Evolutionary conservation across 92 coral and sea anemone genomes (phyloP).

Genomic region (Hydrozoanthus gracilis): DNA sequence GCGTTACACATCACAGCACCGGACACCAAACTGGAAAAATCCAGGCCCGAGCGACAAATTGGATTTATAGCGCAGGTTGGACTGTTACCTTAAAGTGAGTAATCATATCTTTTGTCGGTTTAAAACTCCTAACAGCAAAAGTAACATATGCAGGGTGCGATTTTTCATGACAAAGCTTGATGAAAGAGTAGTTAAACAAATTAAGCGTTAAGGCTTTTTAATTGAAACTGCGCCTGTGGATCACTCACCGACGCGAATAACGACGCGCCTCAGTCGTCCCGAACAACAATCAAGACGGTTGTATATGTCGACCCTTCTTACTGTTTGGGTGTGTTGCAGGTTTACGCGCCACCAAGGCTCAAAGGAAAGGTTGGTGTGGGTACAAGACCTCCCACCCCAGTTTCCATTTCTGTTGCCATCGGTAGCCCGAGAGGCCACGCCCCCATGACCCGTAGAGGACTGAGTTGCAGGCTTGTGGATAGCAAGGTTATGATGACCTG

Average conservation of each 20-base stretch:
- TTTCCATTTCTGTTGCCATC: slow-evolving; percentile 25
- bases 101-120: too few species aligned
- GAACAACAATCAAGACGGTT: background rate
- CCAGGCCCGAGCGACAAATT: too few species aligned
- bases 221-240: too few species aligned
- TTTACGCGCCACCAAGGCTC: slow-evolving; percentile 37
- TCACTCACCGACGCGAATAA: background rate
- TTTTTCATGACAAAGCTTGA: too few species aligned
- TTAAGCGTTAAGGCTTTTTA: too few species aligned
- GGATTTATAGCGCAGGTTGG: too few species aligned
- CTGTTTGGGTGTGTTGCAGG: background rate
- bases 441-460: background rate
- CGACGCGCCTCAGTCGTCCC: background rate
- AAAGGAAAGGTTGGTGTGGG: background rate
- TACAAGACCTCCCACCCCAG: background rate
- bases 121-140: too few species aligned
- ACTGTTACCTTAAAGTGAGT: too few species aligned
- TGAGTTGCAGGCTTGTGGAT: background rate
- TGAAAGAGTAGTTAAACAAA: too few species aligned
- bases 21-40: too few species aligned
- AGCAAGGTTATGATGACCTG: background rate
- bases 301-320: background rate
- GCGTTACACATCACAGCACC: too few species aligned
- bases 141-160: too few species aligned
- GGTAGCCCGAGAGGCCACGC: background rate